Base-by-base conservation (phyloP, 2,113 vertebrate species). In the Helogale parvula region DNA sequence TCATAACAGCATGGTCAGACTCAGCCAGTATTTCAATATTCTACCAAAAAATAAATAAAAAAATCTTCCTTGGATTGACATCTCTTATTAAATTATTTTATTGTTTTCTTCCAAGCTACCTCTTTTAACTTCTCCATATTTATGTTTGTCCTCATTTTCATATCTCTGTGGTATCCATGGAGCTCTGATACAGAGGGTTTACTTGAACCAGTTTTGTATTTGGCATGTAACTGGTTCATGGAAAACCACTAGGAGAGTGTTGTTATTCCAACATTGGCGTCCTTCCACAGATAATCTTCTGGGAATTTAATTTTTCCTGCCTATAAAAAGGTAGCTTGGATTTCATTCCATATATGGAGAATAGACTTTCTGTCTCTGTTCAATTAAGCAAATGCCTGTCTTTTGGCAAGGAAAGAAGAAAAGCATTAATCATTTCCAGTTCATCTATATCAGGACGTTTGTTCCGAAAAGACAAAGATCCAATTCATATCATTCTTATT, bases 351-450 rank as follows among this genome's bases (percentile, higher is more conserved):
- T 92, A 47, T 74, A 77, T 69, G n/a, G 80, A 72, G 52, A 91
- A 80, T 50, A 93, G 31, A 38, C 50, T 95, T 93, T 81, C 41
- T 74, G 45, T 19, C 35, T 60, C 25, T 57, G 47, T 94, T 93
- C n/a, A 86, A 72, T 83, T 92, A 96, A 93, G 69, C 29, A 92
- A 96, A 89, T 96, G 17, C 5, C 27, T 92, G 27, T 74, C 16
- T 97, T 96, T 89, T 94, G 79, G 60, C 57, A 92, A 93, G 31
- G 60, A 82, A 96, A 72, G 41, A 95, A 80, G 69, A 76, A 93
- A 98, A 47, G 1, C n/a, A 52, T 88, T 94, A 74, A 92, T 93
- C 63, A 79, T 93, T 95, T 95, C 90, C 83, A 93, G 29, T 93
- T 95, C 47, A 89, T 86, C 52, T n/a, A 14, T 85, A 79, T 93